Base-by-base conservation (phyloP, 2,888 invertebrate species). In the Cantharis lateralis region DNA sequence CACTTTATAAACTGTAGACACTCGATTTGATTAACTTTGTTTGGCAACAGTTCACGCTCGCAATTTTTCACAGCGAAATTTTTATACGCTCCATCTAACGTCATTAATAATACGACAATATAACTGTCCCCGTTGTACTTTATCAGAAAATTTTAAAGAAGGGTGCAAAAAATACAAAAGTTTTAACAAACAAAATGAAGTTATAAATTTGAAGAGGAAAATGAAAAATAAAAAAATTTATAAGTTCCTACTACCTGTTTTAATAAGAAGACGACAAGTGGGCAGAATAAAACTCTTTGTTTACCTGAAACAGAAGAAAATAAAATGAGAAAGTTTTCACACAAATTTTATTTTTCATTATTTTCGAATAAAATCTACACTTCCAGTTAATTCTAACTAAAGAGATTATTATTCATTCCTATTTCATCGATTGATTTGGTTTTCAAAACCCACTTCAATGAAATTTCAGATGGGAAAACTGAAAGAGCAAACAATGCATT, bases 11-110 rank as follows among this genome's bases (percentile, higher is more conserved):
- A 75, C 73, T 78, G 78, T 48, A 78, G 78, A 78, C 78, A 78
- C 78, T 78, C 78, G 78, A 78, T 78, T 78, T 78, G 76, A 78
- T 78, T 78, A 78, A 78, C 74, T 78, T 78, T 78, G 76, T 78
- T 78, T 76, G 71, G 72, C 69, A 71, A 78, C 63, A 66, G 76
- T 76, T 78, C 76, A 70, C 68, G 76, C 68, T 24, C 72, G 64
- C 78, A 74, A 76, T 78, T 78, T 76, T 78, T 78, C 78, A 78
- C 66, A 24, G 15, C 63, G 32, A 78, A 78, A 78, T 78, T 78
- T 71, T 78, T 74, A 78, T 76, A 71, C 74, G 74, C 74, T 74
- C 63, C 76, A 78, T 78, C 78, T 72, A 71, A 74, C 78, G 68
- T 76, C 78, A 78, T 78, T 78, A 72, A 78, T 78, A 78, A 74